These are phyloP conservation scores for Andrena marginata DNA, from an alignment of 2,888 invertebrate genomes.

Conservation along the genomic window DNA sequence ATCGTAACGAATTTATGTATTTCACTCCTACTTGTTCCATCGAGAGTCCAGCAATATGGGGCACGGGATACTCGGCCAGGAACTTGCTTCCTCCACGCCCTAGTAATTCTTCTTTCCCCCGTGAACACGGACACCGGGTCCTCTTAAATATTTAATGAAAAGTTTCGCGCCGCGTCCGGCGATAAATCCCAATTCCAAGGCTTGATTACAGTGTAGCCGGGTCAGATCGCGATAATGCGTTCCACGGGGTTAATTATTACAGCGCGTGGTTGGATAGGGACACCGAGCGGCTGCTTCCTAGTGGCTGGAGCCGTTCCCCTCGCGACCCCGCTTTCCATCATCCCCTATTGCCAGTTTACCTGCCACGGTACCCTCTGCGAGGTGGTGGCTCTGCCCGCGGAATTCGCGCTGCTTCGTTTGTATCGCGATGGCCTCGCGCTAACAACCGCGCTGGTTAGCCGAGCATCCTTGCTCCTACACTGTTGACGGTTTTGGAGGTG, in stretches of 20 bases:
- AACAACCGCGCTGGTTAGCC: neutral
- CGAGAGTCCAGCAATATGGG: neutral
- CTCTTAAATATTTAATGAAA: conserved; percentile 26
- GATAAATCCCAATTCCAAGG: conserved; percentile 35
- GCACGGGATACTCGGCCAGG: neutral
- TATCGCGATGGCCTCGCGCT: neutral
- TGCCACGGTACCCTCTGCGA: neutral
- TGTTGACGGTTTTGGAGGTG: neutral
- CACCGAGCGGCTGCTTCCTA: conserved; percentile 1
- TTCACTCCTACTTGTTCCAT: neutral
- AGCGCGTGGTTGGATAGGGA: neutral
- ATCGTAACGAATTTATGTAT: neutral
- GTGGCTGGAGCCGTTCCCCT: neutral
- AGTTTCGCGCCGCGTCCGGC: conserved; percentile 19
- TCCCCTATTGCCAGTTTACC: conserved; percentile 18
- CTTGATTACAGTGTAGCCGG: conserved; percentile 8
- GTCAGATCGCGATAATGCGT: conserved; percentile 42
- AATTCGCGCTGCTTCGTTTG: neutral
- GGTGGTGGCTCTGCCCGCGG: neutral
- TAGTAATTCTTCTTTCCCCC: neutral
- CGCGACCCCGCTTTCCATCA: conserved; percentile 5
- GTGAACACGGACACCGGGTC: neutral
- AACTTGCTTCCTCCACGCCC: neutral
- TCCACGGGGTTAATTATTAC: conserved; percentile 47
- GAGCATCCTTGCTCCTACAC: neutral